phyloP scores from a whole-genome alignment of 2,797 vertebrate genomes.

The Pseudomugil tenellus region DNA sequence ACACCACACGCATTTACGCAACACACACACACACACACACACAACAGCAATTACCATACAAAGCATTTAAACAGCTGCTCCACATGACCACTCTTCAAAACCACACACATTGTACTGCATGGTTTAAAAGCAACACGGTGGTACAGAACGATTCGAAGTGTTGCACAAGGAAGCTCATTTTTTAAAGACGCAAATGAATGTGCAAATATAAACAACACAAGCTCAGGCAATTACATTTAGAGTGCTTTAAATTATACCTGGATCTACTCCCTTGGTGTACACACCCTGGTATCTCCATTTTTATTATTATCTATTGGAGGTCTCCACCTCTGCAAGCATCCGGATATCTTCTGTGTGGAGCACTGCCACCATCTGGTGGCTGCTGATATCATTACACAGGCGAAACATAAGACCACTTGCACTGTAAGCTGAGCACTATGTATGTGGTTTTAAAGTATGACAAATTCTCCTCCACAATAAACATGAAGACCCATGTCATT shows the following conservation, averaged over 20 bases:
- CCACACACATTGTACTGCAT: conserved; percentile 57
- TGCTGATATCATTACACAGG: conserved; percentile 30
- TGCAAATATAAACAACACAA: conserved; percentile 23
- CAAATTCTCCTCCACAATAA: background rate
- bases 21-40: conserved; percentile 31
- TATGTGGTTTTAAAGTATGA: background rate
- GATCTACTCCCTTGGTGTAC: background rate
- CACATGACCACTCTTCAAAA: conserved; percentile 58
- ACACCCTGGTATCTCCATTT: conserved; percentile 9
- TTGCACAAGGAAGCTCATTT: conserved; percentile 39
- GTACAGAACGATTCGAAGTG: conserved; percentile 37
- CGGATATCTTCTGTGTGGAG: conserved; percentile 43
- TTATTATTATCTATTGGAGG: conserved; percentile 11
- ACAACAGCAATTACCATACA: conserved; percentile 61
- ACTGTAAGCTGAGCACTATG: background rate
- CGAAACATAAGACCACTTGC: background rate
- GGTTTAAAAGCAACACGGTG: conserved; percentile 63
- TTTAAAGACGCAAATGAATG: conserved; percentile 18
- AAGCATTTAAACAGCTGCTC: conserved; percentile 78
- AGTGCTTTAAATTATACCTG: conserved; percentile 23
- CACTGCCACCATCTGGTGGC: conserved; percentile 72
- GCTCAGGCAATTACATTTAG: background rate
- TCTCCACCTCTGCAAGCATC: conserved; percentile 13
- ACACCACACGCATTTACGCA: conserved; percentile 50
- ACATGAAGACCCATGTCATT: background rate